phyloP scores from a whole-genome alignment of 2,888 invertebrate genomes.

The Mythimna ferrago region DNA sequence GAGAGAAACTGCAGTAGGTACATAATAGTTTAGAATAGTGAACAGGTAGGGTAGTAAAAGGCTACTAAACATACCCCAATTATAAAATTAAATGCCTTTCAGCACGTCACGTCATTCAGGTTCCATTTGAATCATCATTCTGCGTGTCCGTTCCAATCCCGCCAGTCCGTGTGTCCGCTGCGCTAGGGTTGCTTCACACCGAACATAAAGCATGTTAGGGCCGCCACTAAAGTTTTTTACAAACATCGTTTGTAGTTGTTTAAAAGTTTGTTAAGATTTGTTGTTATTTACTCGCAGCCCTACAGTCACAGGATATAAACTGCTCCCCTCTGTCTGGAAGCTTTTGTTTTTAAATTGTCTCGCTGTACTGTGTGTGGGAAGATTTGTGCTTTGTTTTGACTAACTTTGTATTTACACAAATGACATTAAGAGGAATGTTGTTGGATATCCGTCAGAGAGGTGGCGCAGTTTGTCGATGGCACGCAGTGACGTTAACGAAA shows the following conservation, averaged over 20 bases:
- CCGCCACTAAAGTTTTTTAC: slow-evolving; percentile 53
- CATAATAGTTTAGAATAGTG: background rate
- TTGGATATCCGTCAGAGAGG: background rate
- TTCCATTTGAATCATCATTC: too few relatives aligned
- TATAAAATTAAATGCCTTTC: too few relatives aligned
- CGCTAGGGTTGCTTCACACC: slow-evolving; percentile 25
- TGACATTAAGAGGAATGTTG: slow-evolving; percentile 4
- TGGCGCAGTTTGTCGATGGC: background rate
- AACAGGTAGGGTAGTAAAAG: too few relatives aligned
- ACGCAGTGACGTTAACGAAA: background rate
- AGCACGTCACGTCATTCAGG: too few relatives aligned
- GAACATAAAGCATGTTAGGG: slow-evolving; percentile 44
- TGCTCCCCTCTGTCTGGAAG: slow-evolving; percentile 46
- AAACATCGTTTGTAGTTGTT: slow-evolving; percentile 51
- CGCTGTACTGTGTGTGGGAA: slow-evolving; percentile 5
- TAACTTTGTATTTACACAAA: slow-evolving; percentile 26
- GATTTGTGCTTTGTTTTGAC: slow-evolving; percentile 30
- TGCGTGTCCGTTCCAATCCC: background rate
- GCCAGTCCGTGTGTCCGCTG: slow-evolving; percentile 11
- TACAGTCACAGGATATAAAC: slow-evolving; percentile 33
- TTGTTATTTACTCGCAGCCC: slow-evolving; percentile 54
- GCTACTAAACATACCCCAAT: too few relatives aligned
- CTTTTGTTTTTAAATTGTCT: slow-evolving; percentile 48
- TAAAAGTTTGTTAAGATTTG: slow-evolving; percentile 56
- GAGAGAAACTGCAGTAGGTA: too few relatives aligned